These are phyloP conservation scores for Lampris megalopsis DNA, from an alignment of 2,113 vertebrate species.

Conservation along the genomic window DNA sequence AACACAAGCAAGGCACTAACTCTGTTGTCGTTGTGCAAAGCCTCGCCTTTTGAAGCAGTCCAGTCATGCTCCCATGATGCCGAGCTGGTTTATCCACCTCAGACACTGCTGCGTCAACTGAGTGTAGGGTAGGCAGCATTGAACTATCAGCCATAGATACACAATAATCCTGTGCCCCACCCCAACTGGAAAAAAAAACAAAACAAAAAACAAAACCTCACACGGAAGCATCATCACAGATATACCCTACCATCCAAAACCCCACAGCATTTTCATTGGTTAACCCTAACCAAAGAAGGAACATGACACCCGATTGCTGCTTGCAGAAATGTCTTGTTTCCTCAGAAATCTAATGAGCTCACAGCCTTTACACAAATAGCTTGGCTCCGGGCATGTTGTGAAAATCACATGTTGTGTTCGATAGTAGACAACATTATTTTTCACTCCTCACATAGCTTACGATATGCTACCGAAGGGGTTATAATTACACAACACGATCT, in stretches of 20 bases:
- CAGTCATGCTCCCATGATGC: slow-evolving; percentile 67
- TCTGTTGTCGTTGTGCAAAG: slow-evolving; percentile 77
- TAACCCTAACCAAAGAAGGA: neutral
- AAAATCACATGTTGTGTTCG: too few species aligned
- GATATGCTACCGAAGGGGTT: too few species aligned
- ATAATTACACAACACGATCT: too few species aligned
- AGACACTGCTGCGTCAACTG: slow-evolving; percentile 21
- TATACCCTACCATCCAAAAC: neutral
- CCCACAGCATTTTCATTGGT: neutral
- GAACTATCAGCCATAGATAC: slow-evolving; percentile 12
- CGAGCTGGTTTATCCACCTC: slow-evolving; percentile 43
- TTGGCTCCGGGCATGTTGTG: neutral
- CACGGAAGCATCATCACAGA: neutral
- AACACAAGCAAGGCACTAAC: slow-evolving; percentile 63
- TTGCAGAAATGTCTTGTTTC: neutral
- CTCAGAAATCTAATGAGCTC: neutral
- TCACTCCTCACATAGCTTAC: too few species aligned
- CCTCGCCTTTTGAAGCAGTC: slow-evolving; percentile 68
- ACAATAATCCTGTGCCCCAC: neutral
- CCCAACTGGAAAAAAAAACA: too few species aligned
- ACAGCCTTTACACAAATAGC: neutral
- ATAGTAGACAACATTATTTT: too few species aligned
- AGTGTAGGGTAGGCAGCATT: slow-evolving; percentile 24
- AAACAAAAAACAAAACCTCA: too few species aligned
- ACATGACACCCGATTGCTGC: neutral